Evolutionary conservation across 2,797 vertebrate genomes (phyloP), one percentile per base, ranked within the genome.

Genomic region (Acanthurus tractus): DNA sequence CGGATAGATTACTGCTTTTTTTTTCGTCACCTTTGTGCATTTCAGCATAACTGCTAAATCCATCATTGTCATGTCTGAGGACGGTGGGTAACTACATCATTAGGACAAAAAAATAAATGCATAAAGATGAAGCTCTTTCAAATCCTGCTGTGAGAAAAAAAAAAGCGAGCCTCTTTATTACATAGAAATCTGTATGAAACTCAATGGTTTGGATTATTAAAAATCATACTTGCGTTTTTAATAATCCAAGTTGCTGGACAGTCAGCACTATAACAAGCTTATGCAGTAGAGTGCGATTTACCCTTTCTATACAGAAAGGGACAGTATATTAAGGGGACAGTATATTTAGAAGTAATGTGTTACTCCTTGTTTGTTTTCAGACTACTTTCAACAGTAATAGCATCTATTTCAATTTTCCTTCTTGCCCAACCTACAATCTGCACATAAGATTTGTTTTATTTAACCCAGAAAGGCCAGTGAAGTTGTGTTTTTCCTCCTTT

Each of bases 21-120:
- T 61, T 69, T 4, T 4, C 72, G 45, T 20, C 57, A 78, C 71
- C 73, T 82, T 57, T 64, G 46, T 54, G 70, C 68, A 70, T 76
- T 79, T 55, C 69, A 52, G 68, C 83, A 76, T 81, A 77, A 81
- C 71, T 45, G 49, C 50, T 61, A 50, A 82, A 88, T 92, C 82
- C 81, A 75, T 92, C 81, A 85, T 42, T 49, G 79, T 82, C 72
- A 68, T 70, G 70, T 15, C 61, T 48, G 18, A 72, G 70, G 56
- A 66, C 17, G 49, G 14, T 18, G 54, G 61, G 63, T 23, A 54
- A 59, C 58, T 71, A 68, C 49, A 46, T 78, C 68, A 76, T 54
- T 72, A 57, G 63, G 49, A 68, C 10, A 63, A 58, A 63, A 70
- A 53, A 69, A 29, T 7, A 17, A 17, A 20, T 46, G 54, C 17